These are phyloP conservation scores for Acheta domesticus DNA, from an alignment of 2,888 invertebrate species.

Conservation along the genomic window DNA sequence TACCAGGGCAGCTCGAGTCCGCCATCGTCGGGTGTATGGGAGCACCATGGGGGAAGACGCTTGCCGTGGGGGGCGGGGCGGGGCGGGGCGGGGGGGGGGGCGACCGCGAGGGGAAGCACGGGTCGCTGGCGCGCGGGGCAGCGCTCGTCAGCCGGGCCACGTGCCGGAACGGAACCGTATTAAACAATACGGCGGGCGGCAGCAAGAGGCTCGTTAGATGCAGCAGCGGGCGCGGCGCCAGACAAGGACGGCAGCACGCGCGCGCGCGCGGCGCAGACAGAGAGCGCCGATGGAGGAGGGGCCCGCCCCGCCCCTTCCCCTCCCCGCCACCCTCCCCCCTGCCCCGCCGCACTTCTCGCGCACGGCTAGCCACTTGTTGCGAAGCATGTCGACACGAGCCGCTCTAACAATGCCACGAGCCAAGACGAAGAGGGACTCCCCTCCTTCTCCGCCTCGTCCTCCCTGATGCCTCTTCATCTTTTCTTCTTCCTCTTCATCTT, in stretches of 20 bases:
- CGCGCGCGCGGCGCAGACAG: neutral
- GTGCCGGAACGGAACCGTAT: conserved; percentile 29
- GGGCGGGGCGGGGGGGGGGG: too few species aligned
- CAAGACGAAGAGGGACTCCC: conserved; percentile 9
- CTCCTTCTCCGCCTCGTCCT: neutral
- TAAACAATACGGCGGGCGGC: conserved; percentile 23
- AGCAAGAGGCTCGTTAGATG: conserved; percentile 26
- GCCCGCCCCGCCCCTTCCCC: neutral
- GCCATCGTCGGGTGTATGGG: too few species aligned
- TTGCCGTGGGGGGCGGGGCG: too few species aligned
- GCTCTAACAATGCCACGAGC: conserved; percentile 29
- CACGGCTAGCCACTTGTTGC: conserved; percentile 54
- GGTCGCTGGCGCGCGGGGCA: conserved; percentile 25
- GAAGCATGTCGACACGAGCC: conserved; percentile 54
- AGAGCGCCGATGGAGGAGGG: neutral
- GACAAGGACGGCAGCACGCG: neutral
- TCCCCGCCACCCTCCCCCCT: too few species aligned
- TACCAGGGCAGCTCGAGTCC: too few species aligned
- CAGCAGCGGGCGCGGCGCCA: neutral
- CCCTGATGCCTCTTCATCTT: neutral
- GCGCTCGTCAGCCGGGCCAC: neutral
- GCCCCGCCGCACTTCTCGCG: conserved; percentile 41
- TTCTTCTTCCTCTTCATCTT: neutral
- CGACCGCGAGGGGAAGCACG: conserved; percentile 27
- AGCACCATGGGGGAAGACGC: too few species aligned